Base-by-base conservation (phyloP, 2,113 vertebrate species). In the Haemorhous mexicanus region DNA sequence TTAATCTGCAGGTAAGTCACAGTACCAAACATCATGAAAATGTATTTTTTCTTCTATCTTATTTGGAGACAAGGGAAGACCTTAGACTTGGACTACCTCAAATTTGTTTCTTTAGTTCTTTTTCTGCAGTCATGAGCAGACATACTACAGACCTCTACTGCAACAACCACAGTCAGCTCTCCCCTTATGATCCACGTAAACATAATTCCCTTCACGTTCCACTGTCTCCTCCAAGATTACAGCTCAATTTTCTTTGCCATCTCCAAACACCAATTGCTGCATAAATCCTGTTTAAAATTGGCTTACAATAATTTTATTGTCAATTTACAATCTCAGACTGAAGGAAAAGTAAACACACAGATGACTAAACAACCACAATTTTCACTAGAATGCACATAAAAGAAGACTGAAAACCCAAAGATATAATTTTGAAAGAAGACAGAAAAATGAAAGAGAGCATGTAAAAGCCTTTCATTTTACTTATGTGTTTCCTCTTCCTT, bases 241-340 rank as follows among this genome's bases (percentile, higher is more conserved):
- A 88, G 39, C 33, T 89, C 79, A 79, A 85, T 86, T 95, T 92
- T 90, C 70, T 68, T 43, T 83, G 49, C 39, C 58, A 91, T 63
- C 76, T 92, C 44, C 69, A 95, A 82, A 64, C 72, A 84, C 27
- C 87, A 94, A 43, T 10, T 86, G 79, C 58, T 5, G 5, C 30
- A 59, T 83, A 90, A 85, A 59, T 90, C 17, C 28, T 46, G 17
- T 72, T 90, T 68, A 82, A 78, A 92, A 90, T 83, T 67, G 49
- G 13, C 14, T 88, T 86, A 76, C 39, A 79, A 80, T 68, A 94
- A 83, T 90, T 86, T 80, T 78, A 90, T 92, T 91, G 67, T 49
- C 76, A 86, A 86, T 91, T 89, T 94, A 89, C 32, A 68, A 59
- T 80, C 89, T 83, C 28, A 76, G 72, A 63, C 17, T 59, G 66